Evolutionary conservation across 2,888 invertebrate genomes (phyloP).

Genomic region (Atethmia centrago): DNA sequence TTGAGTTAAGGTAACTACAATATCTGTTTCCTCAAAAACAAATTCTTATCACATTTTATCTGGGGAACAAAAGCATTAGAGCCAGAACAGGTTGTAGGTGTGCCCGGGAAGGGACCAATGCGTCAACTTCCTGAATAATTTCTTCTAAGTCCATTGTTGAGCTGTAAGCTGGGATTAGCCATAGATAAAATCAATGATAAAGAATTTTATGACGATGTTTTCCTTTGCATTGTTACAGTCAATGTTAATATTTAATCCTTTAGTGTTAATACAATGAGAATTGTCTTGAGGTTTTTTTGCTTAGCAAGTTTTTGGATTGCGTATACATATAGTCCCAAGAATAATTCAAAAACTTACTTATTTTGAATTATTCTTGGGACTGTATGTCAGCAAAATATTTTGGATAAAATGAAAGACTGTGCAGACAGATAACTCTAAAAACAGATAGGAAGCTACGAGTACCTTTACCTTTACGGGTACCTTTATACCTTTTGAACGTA

Average conservation of each 20-base stretch:
- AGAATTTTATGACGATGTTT: slow-evolving; percentile 68
- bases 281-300: slow-evolving; percentile 16
- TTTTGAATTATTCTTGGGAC: not conserved
- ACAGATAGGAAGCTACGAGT: too few relatives aligned
- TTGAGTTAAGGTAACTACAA: not conserved
- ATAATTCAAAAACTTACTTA: too few relatives aligned
- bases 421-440: not conserved
- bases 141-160: slow-evolving; percentile 69
- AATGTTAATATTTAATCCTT: slow-evolving; percentile 59
- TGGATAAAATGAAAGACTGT: not conserved
- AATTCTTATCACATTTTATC: slow-evolving; percentile 76
- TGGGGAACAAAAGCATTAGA: slow-evolving; percentile 75
- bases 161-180: slow-evolving; percentile 76
- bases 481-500: too few relatives aligned
- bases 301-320: slow-evolving; percentile 41
- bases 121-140: slow-evolving; percentile 85
- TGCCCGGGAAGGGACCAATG: slow-evolving; percentile 75
- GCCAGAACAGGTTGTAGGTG: slow-evolving; percentile 74
- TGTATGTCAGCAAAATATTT: not conserved
- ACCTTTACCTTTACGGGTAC: too few relatives aligned
- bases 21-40: slow-evolving; percentile 49
- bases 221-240: slow-evolving; percentile 56
- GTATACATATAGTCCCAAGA: too few relatives aligned
- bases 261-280: slow-evolving; percentile 40
- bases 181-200: slow-evolving; percentile 75